Conservation (phyloP, 2,113 vertebrate species). For the Dermatemys mawii region DNA sequence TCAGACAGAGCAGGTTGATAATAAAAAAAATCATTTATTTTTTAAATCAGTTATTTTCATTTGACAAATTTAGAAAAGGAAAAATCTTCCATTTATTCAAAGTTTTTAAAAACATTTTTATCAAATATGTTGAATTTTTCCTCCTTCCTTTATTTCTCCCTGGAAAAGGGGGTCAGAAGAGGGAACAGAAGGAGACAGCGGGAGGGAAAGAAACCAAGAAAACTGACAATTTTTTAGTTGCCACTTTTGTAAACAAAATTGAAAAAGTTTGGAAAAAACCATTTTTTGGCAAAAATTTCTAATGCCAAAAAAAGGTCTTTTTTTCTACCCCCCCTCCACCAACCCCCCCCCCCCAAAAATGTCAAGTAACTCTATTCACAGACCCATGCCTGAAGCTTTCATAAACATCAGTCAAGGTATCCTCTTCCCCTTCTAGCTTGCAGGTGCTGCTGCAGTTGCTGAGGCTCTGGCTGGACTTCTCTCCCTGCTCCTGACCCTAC, state of each 20-base stretch:
- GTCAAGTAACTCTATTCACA: too few relatives aligned
- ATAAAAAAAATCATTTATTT: neutral
- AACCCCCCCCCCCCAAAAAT: too few relatives aligned
- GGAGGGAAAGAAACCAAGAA: neutral
- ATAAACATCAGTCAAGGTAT: neutral
- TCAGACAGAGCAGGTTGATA: neutral
- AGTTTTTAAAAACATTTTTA: neutral
- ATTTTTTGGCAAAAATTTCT: too few relatives aligned
- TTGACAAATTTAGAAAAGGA: neutral
- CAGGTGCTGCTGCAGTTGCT: neutral
- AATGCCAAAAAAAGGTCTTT: neutral
- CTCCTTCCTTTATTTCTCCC: neutral
- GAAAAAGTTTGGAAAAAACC: too few relatives aligned
- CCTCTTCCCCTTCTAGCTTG: neutral
- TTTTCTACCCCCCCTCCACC: neutral
- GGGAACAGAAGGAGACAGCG: too few relatives aligned
- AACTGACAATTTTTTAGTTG: neutral
- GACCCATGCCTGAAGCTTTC: neutral
- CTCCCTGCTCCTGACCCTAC: neutral
- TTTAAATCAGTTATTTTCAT: neutral
- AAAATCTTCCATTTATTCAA: neutral
- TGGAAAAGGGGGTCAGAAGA: neutral
- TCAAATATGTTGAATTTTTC: neutral
- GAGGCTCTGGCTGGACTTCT: neutral
- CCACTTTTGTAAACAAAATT: neutral